These are phyloP conservation scores for Mystacides longicornis DNA, from an alignment of 2,888 invertebrate species.

Conservation along the genomic window DNA sequence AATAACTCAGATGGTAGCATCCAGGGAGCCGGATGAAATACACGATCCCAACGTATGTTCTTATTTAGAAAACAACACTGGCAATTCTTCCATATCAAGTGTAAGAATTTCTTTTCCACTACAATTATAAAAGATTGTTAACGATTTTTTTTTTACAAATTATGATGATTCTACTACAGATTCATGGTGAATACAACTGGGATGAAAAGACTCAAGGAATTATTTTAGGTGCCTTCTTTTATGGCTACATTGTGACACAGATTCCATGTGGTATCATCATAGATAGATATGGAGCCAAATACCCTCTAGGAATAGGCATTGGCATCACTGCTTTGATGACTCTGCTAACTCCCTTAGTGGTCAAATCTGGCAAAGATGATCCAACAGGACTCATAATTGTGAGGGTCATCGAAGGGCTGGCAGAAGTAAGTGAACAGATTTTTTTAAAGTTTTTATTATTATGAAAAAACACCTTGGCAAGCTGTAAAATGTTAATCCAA, in stretches of 20 bases:
- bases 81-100: conserved; percentile 7
- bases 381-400: conserved; percentile 47
- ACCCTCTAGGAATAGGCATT: conserved; percentile 71
- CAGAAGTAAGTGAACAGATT: conserved; percentile 67
- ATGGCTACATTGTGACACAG: conserved; percentile 76
- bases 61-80: conserved; percentile 29
- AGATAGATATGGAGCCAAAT: conserved; percentile 78
- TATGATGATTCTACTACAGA: not conserved
- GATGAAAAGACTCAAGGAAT: conserved; percentile 62
- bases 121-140: no score
- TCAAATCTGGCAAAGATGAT: conserved; percentile 47
- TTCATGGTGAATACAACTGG: conserved; percentile 52
- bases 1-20: conserved; percentile 30
- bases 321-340: conserved; percentile 72
- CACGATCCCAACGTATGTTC: conserved; percentile 47
- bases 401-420: conserved; percentile 61
- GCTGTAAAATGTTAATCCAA: no score
- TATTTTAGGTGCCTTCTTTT: conserved; percentile 74
- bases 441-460: no score
- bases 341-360: conserved; percentile 65
- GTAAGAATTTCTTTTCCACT: no score
- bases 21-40: conserved; percentile 18
- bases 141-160: no score
- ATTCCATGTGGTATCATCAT: conserved; percentile 76
- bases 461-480: no score